Evolutionary conservation across 1,140 invertebrate species (phyloP).

Genomic region (Antheraea mylitta): DNA sequence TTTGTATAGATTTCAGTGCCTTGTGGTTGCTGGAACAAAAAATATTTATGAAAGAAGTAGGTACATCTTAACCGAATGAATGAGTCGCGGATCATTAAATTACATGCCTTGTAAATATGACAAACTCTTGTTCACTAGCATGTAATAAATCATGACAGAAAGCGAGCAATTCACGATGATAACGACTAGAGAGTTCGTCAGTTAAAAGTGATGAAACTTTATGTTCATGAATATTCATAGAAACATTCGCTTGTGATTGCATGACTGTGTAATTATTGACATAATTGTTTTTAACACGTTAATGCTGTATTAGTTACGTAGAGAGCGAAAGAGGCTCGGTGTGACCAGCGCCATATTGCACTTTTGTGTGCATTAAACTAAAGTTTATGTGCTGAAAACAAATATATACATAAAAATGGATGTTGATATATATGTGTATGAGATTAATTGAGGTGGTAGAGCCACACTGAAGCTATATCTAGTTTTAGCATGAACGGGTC

Average conservation of each 20-base stretch:
- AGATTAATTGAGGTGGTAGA: too few species aligned
- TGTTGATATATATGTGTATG: too few species aligned
- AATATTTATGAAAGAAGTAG: not conserved
- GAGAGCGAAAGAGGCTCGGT: too few species aligned
- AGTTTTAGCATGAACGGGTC: too few species aligned
- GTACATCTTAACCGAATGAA: not conserved
- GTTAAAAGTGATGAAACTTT: not conserved
- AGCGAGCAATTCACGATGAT: not conserved
- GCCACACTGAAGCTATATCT: too few species aligned
- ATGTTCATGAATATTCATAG: not conserved
- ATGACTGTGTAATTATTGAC: slow-evolving; percentile 1
- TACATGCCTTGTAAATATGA: slow-evolving; percentile 3
- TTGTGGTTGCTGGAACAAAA: not conserved
- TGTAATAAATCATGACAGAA: slow-evolving; percentile 3
- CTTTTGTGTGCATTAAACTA: too few species aligned
- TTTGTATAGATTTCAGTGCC: not conserved
- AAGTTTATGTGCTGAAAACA: too few species aligned
- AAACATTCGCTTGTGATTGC: not conserved
- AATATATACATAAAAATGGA: too few species aligned
- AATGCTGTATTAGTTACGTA: not conserved
- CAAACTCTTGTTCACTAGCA: not conserved
- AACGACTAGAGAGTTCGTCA: not conserved
- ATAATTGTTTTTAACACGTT: slow-evolving; percentile 1
- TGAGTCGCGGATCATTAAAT: not conserved
- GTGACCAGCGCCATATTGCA: too few species aligned